Base-by-base conservation (phyloP, 2,797 vertebrate species). In the Rhinella marina region DNA sequence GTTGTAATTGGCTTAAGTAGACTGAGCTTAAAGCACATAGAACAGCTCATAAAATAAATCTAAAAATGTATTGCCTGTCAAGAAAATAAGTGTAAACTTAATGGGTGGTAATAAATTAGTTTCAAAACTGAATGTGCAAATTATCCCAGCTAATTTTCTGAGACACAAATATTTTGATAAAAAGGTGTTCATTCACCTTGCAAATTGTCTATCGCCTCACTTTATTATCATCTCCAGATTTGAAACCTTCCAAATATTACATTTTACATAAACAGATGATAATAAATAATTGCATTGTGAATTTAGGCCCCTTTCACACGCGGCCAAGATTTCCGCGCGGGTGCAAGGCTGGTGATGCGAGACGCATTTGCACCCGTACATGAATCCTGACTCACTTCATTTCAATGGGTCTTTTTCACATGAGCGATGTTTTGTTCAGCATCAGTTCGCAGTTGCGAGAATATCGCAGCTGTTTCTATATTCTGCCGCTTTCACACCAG, bases 171-270 rank as follows among this genome's bases (percentile, higher is more conserved):
- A 48, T 86, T 59, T 72, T 72, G 27, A 25, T 62, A 76, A 62
- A 82, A 72, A 48, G 50, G n/a, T 62, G 68, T 81, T 82, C n/a
- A 82, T 52, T 81, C 48, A 76, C 82, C 52, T 75, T 84, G 56
- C 23, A 84, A 75, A 73, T 85, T 52, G 83, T 25, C 14, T 62
- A 41, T 41, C 25, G 72, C 76, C 41, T 76, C 50, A 62, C 72
- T 12, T 21, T 83, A 61, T 84, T 84, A 75, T 76, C 66, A 73
- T 84, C 29, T 23, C 10, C 29, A 70, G n/a, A 41, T 23, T 73
- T 17, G 41, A 56, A 52, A 72, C 32, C 77, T 62, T 16, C 23
- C 13, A 85, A 64, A 17, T 48, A 73, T 59, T 76, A 61, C 72
- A 85, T 64, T 61, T 57, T 76, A 62, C 17, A 77, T 76, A 10